Conservation (phyloP, 2,797 vertebrate species). For the Eidolon dupreanum region DNA sequence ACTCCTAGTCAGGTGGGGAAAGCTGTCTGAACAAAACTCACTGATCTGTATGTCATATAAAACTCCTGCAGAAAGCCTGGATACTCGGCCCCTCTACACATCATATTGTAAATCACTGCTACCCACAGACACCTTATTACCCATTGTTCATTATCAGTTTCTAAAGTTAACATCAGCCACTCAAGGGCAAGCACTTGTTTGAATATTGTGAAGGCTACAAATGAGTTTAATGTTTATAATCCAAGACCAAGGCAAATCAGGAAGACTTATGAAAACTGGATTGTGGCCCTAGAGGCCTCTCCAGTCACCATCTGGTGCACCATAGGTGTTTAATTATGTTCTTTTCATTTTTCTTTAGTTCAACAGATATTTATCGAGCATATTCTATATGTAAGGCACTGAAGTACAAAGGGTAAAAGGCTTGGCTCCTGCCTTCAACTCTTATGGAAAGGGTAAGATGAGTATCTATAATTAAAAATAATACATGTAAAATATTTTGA, state of each 20-base stretch:
- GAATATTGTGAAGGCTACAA: background rate
- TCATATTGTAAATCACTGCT: background rate
- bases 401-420: background rate
- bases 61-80: background rate
- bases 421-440: accelerated
- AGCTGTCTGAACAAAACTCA: background rate
- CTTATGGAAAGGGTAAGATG: background rate
- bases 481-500: background rate
- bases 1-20: background rate
- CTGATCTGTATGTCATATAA: background rate
- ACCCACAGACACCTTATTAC: background rate
- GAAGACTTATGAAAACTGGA: background rate
- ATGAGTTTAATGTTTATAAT: background rate
- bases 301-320: background rate
- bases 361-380: background rate
- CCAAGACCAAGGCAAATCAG: background rate
- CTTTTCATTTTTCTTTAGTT: slow-evolving; percentile 25
- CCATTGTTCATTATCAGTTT: slow-evolving; percentile 12
- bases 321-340: background rate
- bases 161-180: background rate
- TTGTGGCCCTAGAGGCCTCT: background rate
- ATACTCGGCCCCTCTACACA: background rate
- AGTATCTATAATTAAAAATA: background rate
- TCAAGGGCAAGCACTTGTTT: background rate
- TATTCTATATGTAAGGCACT: background rate